These are phyloP conservation scores for Drosophila sp. DNA, from an alignment of 1,140 invertebrate species.

Conservation along the genomic window DNA sequence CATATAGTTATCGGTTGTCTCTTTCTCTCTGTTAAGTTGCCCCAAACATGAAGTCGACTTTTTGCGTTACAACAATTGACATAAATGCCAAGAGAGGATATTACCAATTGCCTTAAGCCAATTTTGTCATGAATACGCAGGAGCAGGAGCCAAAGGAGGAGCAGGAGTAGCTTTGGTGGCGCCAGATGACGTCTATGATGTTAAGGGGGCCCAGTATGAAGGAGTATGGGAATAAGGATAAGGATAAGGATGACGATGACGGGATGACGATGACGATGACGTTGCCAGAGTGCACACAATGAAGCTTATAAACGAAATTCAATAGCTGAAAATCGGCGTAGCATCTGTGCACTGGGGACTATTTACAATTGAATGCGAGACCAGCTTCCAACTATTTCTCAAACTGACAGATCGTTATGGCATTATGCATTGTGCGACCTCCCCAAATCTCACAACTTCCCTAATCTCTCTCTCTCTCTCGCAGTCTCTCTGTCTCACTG, in stretches of 20 bases:
- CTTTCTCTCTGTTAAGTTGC: slow-evolving; percentile 1
- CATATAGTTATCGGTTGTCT: background rate
- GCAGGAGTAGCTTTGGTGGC: background rate
- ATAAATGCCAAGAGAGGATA: slow-evolving; percentile 80
- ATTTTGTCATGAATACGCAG: slow-evolving; percentile 79
- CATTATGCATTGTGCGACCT: slow-evolving; percentile 66
- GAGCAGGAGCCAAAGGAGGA: slow-evolving; percentile 24
- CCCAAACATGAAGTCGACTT: slow-evolving; percentile 53
- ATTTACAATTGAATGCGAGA: slow-evolving; percentile 47
- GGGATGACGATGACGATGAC: slow-evolving; percentile 37
- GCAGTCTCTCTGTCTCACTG: slow-evolving; percentile 12
- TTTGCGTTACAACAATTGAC: slow-evolving; percentile 71
- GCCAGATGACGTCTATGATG: slow-evolving; percentile 40
- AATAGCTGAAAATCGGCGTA: slow-evolving; percentile 77
- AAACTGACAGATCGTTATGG: slow-evolving; percentile 78
- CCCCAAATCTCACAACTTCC: slow-evolving; percentile 2
- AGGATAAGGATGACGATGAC: slow-evolving; percentile 16
- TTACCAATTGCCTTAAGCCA: slow-evolving; percentile 81
- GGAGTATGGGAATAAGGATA: slow-evolving; percentile 23
- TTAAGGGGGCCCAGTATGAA: background rate
- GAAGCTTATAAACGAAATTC: slow-evolving; percentile 75
- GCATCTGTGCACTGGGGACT: slow-evolving; percentile 55
- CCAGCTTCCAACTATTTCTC: slow-evolving; percentile 65
- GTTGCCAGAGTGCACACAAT: slow-evolving; percentile 51
- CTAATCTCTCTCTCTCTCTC: background rate